These are phyloP conservation scores for Cricetomys ansorgei DNA, from an alignment of 2,113 vertebrate species.

Conservation along the genomic window DNA sequence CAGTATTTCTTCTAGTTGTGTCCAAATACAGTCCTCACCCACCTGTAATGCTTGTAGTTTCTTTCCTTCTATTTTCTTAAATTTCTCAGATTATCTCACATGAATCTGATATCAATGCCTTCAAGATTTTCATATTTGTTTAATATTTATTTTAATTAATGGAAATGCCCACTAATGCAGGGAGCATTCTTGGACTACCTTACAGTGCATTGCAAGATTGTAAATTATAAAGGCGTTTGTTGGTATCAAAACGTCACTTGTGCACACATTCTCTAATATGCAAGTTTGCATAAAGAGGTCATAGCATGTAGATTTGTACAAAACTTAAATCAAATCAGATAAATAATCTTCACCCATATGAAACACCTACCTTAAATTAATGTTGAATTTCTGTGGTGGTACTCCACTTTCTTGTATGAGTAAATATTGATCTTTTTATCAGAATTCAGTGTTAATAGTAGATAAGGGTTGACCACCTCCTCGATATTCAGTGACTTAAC, in stretches of 20 bases:
- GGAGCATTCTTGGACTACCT: background rate
- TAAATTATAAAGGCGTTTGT: background rate
- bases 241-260: background rate
- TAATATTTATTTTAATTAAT: background rate
- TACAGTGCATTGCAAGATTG: background rate
- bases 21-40: background rate
- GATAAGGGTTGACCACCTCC: background rate
- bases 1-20: background rate
- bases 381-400: background rate
- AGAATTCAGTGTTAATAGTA: background rate
- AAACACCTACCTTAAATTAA: slow-evolving; percentile 35
- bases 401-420: background rate
- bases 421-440: background rate
- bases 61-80: background rate
- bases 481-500: background rate
- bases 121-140: background rate
- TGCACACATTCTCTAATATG: background rate
- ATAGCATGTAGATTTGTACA: background rate
- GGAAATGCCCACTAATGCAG: background rate
- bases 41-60: background rate
- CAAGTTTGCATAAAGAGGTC: background rate
- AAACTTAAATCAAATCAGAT: background rate
- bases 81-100: background rate
- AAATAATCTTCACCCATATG: background rate
- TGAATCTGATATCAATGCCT: background rate